A percentile compares a stretch with the other conserved stretches of the same genome.
Evolutionary conservation across 2,113 vertebrate species (phyloP).

Genomic region (Pungitius pungitius): DNA sequence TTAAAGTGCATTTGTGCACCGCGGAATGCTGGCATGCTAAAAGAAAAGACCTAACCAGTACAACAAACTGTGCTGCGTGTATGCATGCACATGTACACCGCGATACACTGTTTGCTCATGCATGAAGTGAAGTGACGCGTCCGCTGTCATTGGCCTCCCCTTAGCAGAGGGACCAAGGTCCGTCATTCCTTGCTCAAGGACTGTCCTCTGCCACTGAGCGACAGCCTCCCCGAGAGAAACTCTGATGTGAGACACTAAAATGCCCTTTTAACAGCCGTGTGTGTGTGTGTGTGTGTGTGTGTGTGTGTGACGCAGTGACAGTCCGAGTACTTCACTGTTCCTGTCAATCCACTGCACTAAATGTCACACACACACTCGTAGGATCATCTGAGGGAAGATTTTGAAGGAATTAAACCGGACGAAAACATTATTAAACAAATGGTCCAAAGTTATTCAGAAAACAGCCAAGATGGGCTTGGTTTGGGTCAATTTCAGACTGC

Average conservation of each 20-base stretch:
- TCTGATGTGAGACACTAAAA: slow-evolving; percentile 38
- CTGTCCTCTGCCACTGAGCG: slow-evolving; percentile 22
- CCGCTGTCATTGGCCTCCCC: slow-evolving; percentile 11
- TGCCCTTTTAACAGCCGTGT: slow-evolving; percentile 53
- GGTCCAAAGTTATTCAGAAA: background rate
- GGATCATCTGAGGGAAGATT: slow-evolving; percentile 5
- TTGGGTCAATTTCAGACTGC: no score
- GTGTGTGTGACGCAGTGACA: slow-evolving; percentile 49
- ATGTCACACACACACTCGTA: slow-evolving; percentile 12
- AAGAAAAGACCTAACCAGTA: background rate
- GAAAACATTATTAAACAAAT: background rate
- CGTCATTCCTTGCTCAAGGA: slow-evolving; percentile 45
- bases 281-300: slow-evolving; percentile 24
- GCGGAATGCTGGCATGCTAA: background rate
- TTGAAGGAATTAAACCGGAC: background rate
- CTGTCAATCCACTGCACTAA: slow-evolving; percentile 31
- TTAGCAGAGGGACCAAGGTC: slow-evolving; percentile 37
- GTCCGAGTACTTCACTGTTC: slow-evolving; percentile 60
- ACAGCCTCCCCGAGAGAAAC: slow-evolving; percentile 24
- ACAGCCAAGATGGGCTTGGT: background rate
- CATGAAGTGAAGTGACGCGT: background rate
- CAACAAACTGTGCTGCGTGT: background rate
- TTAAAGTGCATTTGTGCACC: background rate
- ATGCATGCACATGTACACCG: no score
- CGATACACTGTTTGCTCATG: background rate